phyloP scores from a whole-genome alignment of 2,113 vertebrate genomes.

The Ptilonorhynchus violaceus region DNA sequence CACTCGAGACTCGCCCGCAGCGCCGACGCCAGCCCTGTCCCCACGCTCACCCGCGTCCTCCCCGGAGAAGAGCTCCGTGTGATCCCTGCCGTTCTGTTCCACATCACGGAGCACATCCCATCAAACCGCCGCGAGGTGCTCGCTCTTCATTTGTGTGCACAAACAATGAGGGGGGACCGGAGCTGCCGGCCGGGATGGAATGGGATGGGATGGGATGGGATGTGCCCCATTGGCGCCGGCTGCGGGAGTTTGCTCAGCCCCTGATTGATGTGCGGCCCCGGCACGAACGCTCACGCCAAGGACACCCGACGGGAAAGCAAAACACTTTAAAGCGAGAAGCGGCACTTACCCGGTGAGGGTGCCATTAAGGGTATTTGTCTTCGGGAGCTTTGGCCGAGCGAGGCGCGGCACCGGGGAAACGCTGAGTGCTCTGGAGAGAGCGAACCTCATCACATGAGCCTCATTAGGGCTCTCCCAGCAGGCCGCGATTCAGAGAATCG shows the following conservation, averaged over 20 bases:
- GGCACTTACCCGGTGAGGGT: not conserved
- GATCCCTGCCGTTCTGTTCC: not conserved
- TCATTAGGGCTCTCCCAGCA: not conserved
- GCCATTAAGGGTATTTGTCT: not conserved
- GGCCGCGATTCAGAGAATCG: not conserved
- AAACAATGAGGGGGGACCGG: accelerated
- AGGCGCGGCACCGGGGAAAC: not conserved
- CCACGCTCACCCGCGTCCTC: not conserved
- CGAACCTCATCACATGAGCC: not conserved
- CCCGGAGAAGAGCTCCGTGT: not conserved
- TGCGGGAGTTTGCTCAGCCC: not conserved
- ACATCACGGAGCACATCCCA: not conserved
- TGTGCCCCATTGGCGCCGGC: not conserved
- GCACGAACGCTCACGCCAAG: not conserved
- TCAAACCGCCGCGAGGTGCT: not conserved
- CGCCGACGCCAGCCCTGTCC: not conserved
- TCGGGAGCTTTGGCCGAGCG: not conserved
- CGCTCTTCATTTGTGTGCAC: not conserved
- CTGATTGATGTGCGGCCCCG: not conserved
- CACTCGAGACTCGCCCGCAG: not conserved
- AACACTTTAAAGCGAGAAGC: not conserved
- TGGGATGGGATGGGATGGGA: too few relatives aligned
- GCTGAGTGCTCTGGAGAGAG: not conserved
- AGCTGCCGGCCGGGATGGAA: not conserved
- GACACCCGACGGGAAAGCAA: not conserved